A percentile compares a stretch with the other conserved stretches of the same genome.
Conservation (phyloP, 2,113 vertebrate genomes). For the Centropristis striata region DNA sequence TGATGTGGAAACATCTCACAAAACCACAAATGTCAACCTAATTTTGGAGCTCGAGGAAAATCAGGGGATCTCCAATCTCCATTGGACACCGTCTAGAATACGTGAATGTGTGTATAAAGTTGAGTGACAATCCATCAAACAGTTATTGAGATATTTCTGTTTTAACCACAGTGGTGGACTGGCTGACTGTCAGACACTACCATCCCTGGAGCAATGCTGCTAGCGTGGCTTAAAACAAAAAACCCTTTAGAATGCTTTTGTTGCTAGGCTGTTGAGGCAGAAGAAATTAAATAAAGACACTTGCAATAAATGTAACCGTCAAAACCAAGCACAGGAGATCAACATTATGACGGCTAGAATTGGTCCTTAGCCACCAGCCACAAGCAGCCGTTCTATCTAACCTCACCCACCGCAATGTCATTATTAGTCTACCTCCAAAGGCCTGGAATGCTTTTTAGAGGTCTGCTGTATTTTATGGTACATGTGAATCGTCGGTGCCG, state of each 20-base stretch:
- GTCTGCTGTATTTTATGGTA: slow-evolving; percentile 51
- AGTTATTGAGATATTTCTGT: no score
- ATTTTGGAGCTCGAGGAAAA: background rate
- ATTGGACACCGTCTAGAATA: no score
- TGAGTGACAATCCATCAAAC: no score
- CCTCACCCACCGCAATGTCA: slow-evolving; percentile 37
- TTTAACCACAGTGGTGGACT: background rate
- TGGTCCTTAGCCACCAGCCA: slow-evolving; percentile 48
- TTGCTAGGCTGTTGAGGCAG: background rate
- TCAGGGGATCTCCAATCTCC: background rate
- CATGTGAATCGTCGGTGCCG: slow-evolving; percentile 35
- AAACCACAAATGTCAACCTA: background rate
- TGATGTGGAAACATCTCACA: background rate
- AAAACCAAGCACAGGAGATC: slow-evolving; percentile 37
- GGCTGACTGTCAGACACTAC: background rate
- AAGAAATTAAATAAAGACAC: background rate
- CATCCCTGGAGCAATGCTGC: background rate
- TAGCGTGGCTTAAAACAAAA: background rate
- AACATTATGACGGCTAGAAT: slow-evolving; percentile 28
- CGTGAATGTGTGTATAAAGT: no score
- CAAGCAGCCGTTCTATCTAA: slow-evolving; percentile 19
- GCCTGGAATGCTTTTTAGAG: slow-evolving; percentile 50
- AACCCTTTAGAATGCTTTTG: background rate
- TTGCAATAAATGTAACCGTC: slow-evolving; percentile 40
- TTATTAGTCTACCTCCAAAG: slow-evolving; percentile 31